These are phyloP conservation scores for Drosophila helvetica DNA, from an alignment of 2,888 invertebrate species.

Conservation along the genomic window DNA sequence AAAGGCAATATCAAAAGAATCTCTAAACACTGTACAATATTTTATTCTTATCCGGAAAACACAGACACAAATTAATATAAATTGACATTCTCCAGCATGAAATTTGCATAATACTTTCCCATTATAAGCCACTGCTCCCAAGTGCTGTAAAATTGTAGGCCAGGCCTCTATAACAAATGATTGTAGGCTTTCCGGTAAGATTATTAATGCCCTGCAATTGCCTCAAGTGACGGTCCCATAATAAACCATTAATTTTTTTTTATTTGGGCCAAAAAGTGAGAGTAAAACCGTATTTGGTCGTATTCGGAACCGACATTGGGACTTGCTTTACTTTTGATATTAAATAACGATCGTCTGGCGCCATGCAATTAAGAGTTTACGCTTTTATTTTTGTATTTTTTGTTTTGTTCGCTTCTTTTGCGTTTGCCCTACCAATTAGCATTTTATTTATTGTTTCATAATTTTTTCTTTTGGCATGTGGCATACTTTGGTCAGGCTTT, in stretches of 20 bases:
- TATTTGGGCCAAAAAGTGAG: slow-evolving; percentile 51
- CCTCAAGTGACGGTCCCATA: slow-evolving; percentile 55
- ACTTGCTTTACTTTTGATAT: slow-evolving; percentile 33
- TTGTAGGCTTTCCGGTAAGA: slow-evolving; percentile 44
- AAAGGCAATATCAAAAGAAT: background rate
- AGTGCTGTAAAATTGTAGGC: too few species aligned
- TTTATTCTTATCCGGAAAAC: background rate
- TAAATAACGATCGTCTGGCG: slow-evolving; percentile 62
- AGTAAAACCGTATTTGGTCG: slow-evolving; percentile 32
- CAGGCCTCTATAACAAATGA: slow-evolving; percentile 48
- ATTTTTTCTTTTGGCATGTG: slow-evolving; percentile 32
- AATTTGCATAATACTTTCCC: slow-evolving; percentile 16
- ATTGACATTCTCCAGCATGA: background rate
- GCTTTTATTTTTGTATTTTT: slow-evolving; percentile 47
- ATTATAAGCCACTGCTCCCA: slow-evolving; percentile 21
- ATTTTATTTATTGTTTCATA: slow-evolving; percentile 50
- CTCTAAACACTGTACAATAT: background rate
- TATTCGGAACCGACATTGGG: slow-evolving; percentile 26
- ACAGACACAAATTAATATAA: slow-evolving; percentile 4
- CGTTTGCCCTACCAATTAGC: slow-evolving; percentile 57
- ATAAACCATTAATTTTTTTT: slow-evolving; percentile 40
- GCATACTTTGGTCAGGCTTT: slow-evolving; percentile 16
- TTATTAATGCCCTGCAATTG: slow-evolving; percentile 65
- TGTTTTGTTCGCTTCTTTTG: slow-evolving; percentile 16
- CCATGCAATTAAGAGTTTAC: slow-evolving; percentile 65